Percentiles rank a stretch among this genome's conserved stretches.
Conservation (phyloP, 2,797 vertebrate genomes). For the Anniella stebbinsi region DNA sequence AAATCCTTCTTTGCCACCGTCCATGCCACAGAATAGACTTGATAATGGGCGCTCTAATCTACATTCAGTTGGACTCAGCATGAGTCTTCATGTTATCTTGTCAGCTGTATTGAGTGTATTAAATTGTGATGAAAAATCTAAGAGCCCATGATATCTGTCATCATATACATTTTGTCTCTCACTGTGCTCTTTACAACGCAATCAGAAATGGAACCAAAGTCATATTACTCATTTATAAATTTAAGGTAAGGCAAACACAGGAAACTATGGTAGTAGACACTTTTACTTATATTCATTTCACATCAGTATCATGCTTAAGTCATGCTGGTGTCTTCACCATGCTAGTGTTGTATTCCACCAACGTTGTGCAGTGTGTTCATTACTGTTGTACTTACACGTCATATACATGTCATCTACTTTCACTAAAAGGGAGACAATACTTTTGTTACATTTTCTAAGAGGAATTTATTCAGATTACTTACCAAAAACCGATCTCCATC, state of each 20-base stretch:
- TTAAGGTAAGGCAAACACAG: neutral
- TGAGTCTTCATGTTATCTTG: neutral
- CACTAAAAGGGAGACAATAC: neutral
- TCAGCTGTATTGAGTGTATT: neutral
- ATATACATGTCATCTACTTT: neutral
- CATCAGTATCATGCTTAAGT: constrained; percentile 33
- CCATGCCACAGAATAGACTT: neutral
- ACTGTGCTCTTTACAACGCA: neutral
- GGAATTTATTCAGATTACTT: constrained; percentile 67
- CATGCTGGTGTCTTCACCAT: constrained; percentile 36
- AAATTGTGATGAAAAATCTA: neutral
- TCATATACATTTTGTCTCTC: neutral
- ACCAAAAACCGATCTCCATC: constrained; percentile 86
- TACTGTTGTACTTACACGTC: neutral
- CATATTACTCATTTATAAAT: neutral
- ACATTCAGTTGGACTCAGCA: neutral
- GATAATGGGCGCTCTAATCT: neutral
- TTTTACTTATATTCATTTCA: constrained; percentile 19
- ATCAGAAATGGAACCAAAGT: neutral
- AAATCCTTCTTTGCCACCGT: neutral
- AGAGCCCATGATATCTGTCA: neutral
- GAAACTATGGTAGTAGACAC: neutral
- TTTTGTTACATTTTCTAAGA: neutral
- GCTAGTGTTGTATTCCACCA: neutral
- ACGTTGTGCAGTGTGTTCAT: neutral